phyloP scores from a whole-genome alignment of 2,888 invertebrate genomes.

The Argyresthia goedartella region DNA sequence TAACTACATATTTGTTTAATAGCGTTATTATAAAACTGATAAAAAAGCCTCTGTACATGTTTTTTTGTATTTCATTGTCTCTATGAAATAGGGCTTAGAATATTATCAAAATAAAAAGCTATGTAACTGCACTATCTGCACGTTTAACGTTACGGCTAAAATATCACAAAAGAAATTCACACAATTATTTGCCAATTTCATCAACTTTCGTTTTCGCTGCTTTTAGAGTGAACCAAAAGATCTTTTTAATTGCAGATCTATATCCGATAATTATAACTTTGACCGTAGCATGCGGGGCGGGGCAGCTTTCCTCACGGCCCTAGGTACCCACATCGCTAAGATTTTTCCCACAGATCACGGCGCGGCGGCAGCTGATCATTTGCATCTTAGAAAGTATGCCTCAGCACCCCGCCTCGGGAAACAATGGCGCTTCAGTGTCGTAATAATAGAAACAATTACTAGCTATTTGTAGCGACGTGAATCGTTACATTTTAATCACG shows the following conservation, averaged over 20 bases:
- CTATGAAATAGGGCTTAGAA: too few species aligned
- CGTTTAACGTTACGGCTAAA: too few species aligned
- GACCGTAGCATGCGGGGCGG: conserved; percentile 21
- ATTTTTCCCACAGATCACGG: conserved; percentile 31
- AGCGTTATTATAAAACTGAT: too few species aligned
- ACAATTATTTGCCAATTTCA: too few species aligned
- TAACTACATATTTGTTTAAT: too few species aligned
- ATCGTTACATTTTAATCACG: too few species aligned
- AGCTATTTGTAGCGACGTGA: conserved; percentile 39
- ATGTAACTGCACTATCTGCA: too few species aligned
- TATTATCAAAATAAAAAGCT: too few species aligned
- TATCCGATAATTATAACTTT: conserved; percentile 10
- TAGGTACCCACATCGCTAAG: conserved; percentile 1
- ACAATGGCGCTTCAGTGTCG: conserved; percentile 34
- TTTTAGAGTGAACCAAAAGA: neutral
- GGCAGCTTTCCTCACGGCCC: conserved; percentile 18
- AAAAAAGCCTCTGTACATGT: too few species aligned
- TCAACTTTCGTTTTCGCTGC: too few species aligned
- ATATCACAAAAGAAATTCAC: too few species aligned
- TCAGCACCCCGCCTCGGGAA: conserved; percentile 15
- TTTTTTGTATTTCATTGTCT: too few species aligned
- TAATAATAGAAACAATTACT: conserved; percentile 35
- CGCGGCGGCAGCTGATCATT: conserved; percentile 15
- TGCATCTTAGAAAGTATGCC: conserved; percentile 35
- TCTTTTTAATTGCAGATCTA: neutral